Percentiles rank a stretch among this genome's conserved stretches.
phyloP scores from a whole-genome alignment of 2,888 invertebrate genomes.

The Tinea pellionella region DNA sequence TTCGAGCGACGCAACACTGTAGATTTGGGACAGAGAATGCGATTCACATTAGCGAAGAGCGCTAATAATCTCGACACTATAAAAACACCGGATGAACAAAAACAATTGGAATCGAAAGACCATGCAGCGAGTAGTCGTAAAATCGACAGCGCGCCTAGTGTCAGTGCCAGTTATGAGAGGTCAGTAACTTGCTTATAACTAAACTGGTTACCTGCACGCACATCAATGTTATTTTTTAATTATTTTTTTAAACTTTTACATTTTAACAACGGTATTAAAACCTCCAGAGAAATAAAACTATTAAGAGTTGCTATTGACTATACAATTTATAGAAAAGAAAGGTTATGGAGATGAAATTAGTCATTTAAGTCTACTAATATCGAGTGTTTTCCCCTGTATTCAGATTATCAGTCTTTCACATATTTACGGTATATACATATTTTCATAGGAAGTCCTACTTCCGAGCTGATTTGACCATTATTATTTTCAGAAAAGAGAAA shows the following conservation, averaged over 20 bases:
- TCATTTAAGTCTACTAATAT: too few relatives aligned
- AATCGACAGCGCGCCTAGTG: conserved; percentile 1
- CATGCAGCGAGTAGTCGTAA: conserved; percentile 19
- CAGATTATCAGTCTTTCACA: too few relatives aligned
- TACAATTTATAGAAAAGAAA: too few relatives aligned
- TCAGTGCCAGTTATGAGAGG: conserved; percentile 28
- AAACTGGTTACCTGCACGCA: not conserved
- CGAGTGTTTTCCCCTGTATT: too few relatives aligned
- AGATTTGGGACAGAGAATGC: conserved; percentile 54
- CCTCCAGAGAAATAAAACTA: too few relatives aligned
- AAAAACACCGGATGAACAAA: conserved; percentile 26
- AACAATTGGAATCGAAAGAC: conserved; percentile 17
- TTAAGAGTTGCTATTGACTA: too few relatives aligned
- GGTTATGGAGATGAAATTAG: too few relatives aligned
- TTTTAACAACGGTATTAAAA: too few relatives aligned
- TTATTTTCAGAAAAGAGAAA: conserved; percentile 72
- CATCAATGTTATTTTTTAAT: too few relatives aligned
- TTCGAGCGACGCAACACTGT: conserved; percentile 62
- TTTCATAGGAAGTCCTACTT: too few relatives aligned
- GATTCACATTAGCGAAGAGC: conserved; percentile 51
- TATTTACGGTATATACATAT: not conserved
- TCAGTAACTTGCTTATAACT: conserved; percentile 20
- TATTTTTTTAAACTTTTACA: too few relatives aligned
- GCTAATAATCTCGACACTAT: conserved; percentile 43
- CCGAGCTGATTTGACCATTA: too few relatives aligned